A percentile compares a stretch with the other conserved stretches of the same genome.
These are phyloP conservation scores for Graphium colonna DNA, from an alignment of 2,888 invertebrate genomes.

Conservation along the genomic window DNA sequence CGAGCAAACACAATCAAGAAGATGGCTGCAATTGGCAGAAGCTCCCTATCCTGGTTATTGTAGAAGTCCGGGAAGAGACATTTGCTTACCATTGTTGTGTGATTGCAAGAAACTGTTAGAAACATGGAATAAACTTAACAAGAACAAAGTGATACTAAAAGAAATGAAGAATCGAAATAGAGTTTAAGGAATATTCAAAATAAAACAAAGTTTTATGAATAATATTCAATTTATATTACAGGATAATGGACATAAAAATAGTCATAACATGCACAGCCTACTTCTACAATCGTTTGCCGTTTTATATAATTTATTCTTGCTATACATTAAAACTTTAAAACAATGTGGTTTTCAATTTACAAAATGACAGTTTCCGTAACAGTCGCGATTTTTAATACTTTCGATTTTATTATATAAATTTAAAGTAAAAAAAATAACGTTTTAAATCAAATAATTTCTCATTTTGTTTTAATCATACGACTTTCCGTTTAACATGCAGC, in stretches of 20 bases:
- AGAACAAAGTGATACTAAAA: constrained; percentile 14
- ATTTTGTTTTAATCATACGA: too few relatives aligned
- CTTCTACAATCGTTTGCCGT: too few relatives aligned
- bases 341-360: too few relatives aligned
- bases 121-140: constrained; percentile 42
- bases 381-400: too few relatives aligned
- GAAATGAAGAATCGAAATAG: too few relatives aligned
- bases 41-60: constrained; percentile 67
- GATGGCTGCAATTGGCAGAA: constrained; percentile 54
- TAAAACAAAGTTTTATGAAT: neutral
- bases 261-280: neutral
- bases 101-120: constrained; percentile 50
- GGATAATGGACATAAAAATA: neutral
- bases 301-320: neutral
- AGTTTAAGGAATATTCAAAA: neutral
- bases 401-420: too few relatives aligned
- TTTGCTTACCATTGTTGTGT: constrained; percentile 52
- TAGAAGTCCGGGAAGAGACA: constrained; percentile 49
- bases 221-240: constrained; percentile 5
- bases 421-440: too few relatives aligned
- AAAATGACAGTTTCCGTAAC: too few relatives aligned
- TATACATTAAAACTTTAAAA: neutral
- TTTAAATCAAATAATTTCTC: too few relatives aligned
- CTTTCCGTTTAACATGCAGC: too few relatives aligned
- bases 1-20: constrained; percentile 35